Evolutionary conservation across 2,797 vertebrate genomes (phyloP), one percentile per base, ranked within the genome.

Genomic region (Graptemys geographica): DNA sequence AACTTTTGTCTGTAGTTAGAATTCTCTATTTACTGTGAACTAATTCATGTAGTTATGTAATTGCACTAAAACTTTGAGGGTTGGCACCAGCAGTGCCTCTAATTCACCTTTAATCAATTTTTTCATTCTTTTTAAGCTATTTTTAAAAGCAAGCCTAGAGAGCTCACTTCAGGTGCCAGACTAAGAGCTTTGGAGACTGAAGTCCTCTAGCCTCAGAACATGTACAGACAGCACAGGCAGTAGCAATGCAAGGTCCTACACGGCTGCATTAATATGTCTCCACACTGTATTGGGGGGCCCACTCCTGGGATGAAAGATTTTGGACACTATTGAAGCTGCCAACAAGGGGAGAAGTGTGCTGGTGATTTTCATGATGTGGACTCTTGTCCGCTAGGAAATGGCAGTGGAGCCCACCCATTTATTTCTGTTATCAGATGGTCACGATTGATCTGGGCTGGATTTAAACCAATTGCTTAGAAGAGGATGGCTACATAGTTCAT

Each of bases 81-180:
- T 13, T 0, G 0, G 19, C 83, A 15, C 69, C 11, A 19, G 19
- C 4, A 0, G 0, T 0, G 18, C 5, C 5, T 33, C 31, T 89
- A 59, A 44, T 62, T 93, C 86, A 33, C 76, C 91, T 83, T 81
- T 88, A 88, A 55, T 90, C 62, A 59, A 0, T 51, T 9, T 51
- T 89, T 2, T 5, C 81, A 94, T 83, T 56, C 86, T 89, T 78
- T 85, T 44, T 83, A 87, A 87, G 51, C 59, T 28, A 2, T 85
- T 90, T 88, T 85, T 52, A 94, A 92, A 78, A 78, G 6, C 25
- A 25, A 90, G 37, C 25, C 52, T n/a, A 44, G 72, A 55, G 83
- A 87, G 56, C 47, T 96, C 51, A 15, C 89, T 79, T 78, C 52
- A 56, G n/a, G 9, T 65, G 9, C 0, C 3, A 93, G 86, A 41